Percentiles rank a stretch among this genome's conserved stretches.
phyloP scores from a whole-genome alignment of 2,888 invertebrate species.

The Rosalia funebris region DNA sequence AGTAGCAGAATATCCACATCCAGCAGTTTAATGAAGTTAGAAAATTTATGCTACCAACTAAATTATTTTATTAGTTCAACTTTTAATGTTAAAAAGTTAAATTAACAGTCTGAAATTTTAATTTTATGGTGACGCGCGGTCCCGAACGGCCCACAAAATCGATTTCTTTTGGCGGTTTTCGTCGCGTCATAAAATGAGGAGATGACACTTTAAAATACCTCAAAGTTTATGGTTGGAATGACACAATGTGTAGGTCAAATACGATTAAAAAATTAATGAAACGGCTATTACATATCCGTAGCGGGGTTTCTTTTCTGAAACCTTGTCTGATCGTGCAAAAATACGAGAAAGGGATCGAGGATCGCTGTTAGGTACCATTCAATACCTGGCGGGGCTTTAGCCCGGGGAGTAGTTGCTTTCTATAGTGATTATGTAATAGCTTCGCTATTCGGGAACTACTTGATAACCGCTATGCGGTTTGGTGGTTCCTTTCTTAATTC shows the following conservation, averaged over 20 bases:
- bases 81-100: conserved; percentile 27
- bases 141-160: neutral
- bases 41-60: conserved; percentile 18
- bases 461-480: too few species aligned
- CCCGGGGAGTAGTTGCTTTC: too few species aligned
- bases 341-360: too few species aligned
- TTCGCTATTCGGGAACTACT: too few species aligned
- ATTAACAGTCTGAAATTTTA: conserved; percentile 32
- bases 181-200: neutral
- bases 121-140: conserved; percentile 17
- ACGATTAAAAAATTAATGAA: neutral
- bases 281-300: too few species aligned
- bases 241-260: neutral
- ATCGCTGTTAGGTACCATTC: too few species aligned
- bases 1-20: too few species aligned
- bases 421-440: too few species aligned
- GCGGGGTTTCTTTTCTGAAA: too few species aligned
- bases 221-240: neutral
- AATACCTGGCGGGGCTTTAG: too few species aligned
- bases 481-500: too few species aligned
- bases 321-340: too few species aligned
- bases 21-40: conserved; percentile 32
- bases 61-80: conserved; percentile 27
- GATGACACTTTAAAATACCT: neutral
- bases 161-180: neutral